Evolutionary conservation across 2,113 vertebrate species (phyloP).

Genomic region (Paralichthys olivaceus): DNA sequence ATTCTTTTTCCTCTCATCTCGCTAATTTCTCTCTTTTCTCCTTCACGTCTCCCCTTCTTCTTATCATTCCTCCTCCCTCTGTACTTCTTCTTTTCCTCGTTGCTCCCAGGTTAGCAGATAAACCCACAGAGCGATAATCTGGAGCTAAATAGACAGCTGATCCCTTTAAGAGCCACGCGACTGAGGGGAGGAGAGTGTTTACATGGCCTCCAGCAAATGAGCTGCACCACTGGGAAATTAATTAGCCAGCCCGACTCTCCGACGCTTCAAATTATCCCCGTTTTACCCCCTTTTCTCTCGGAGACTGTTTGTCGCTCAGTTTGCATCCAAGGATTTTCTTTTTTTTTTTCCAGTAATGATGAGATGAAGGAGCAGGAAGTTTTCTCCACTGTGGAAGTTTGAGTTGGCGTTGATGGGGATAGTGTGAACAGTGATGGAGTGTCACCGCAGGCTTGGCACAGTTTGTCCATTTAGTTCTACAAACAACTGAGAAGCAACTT

Average conservation of each 20-base stretch:
- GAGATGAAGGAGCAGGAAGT: too few species aligned
- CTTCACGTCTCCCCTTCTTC: not conserved
- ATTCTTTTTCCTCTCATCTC: not conserved
- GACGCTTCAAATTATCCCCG: conserved; percentile 31
- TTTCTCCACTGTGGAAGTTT: too few species aligned
- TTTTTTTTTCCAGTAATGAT: too few species aligned
- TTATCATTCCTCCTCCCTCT: not conserved
- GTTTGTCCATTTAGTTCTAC: too few species aligned
- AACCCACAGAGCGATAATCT: conserved; percentile 65
- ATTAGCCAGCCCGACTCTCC: conserved; percentile 51
- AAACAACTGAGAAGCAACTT: too few species aligned
- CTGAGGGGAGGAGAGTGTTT: conserved; percentile 62
- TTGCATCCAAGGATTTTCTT: too few species aligned
- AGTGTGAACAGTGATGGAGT: too few species aligned
- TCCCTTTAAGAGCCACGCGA: conserved; percentile 55
- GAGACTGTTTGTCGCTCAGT: too few species aligned
- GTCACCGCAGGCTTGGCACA: too few species aligned
- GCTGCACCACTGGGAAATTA: conserved; percentile 63
- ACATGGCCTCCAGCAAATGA: conserved; percentile 61
- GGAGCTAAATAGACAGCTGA: conserved; percentile 67
- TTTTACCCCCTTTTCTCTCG: not conserved
- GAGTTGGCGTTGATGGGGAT: too few species aligned
- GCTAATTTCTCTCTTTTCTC: not conserved
- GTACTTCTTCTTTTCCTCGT: conserved; percentile 7
- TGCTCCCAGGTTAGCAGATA: conserved; percentile 46